Evolutionary conservation across 1,140 invertebrate genomes (phyloP).

Genomic region (Reticulitermes speratus): DNA sequence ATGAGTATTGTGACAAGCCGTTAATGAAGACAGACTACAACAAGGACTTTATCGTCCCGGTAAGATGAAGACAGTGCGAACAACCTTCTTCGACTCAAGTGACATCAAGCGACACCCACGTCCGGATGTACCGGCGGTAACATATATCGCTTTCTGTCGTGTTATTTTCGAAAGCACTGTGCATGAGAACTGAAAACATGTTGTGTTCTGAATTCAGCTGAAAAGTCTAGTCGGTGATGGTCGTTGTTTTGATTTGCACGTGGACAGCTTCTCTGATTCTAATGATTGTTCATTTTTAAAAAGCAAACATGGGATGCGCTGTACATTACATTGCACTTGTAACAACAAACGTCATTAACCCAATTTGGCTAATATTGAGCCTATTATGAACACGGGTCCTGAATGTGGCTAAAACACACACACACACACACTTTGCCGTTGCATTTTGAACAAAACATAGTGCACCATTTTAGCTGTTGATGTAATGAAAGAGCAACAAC

Average conservation of each 20-base stretch:
- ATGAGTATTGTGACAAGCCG: too few relatives aligned
- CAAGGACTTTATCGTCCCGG: too few relatives aligned
- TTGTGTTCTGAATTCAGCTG: too few relatives aligned
- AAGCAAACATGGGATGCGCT: not conserved
- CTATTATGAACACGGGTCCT: not conserved
- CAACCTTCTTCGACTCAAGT: too few relatives aligned
- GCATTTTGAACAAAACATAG: not conserved
- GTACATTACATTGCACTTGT: not conserved
- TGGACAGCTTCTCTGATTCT: not conserved
- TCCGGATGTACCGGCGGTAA: too few relatives aligned
- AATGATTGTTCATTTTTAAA: not conserved
- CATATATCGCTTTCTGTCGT: too few relatives aligned
- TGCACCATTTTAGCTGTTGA: not conserved
- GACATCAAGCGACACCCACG: too few relatives aligned
- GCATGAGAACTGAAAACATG: too few relatives aligned
- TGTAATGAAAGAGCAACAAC: not conserved
- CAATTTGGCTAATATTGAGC: not conserved
- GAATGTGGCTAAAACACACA: not conserved
- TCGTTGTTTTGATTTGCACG: not conserved
- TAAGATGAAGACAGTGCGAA: too few relatives aligned
- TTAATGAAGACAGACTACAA: too few relatives aligned
- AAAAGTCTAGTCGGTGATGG: too few relatives aligned
- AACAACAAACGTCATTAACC: not conserved
- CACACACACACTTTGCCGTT: not conserved
- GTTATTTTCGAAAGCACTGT: too few relatives aligned